Evolutionary conservation across 2,797 vertebrate species (phyloP).

Genomic region (Limnodromus scolopaceus): DNA sequence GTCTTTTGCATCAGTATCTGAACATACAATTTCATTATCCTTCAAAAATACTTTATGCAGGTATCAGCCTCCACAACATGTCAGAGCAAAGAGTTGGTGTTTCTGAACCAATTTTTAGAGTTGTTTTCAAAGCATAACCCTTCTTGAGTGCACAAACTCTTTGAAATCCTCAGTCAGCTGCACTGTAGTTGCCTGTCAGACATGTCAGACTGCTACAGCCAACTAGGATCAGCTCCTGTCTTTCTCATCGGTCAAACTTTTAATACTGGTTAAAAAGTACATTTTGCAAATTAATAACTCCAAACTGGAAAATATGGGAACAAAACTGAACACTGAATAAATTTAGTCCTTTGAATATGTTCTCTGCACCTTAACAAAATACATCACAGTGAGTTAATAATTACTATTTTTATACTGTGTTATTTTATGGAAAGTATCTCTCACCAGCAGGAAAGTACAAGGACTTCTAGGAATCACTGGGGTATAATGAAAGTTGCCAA

Average conservation of each 20-base stretch:
- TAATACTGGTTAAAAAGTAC: background rate
- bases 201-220: background rate
- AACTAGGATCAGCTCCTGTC: background rate
- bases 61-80: background rate
- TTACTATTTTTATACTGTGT: constrained; percentile 71
- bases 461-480: constrained; percentile 75
- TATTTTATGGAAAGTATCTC: constrained; percentile 77
- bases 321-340: constrained; percentile 19
- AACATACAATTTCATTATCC: background rate
- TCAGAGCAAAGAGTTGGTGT: background rate
- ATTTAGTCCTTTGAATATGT: constrained; percentile 18
- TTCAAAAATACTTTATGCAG: background rate
- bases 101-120: background rate
- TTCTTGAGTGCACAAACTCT: background rate
- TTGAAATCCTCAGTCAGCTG: background rate
- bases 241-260: background rate
- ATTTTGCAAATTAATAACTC: constrained; percentile 10
- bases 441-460: constrained; percentile 75
- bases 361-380: constrained; percentile 66
- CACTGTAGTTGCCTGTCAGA: background rate
- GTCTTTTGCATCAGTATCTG: background rate
- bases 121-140: background rate
- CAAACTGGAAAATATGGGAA: background rate
- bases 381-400: constrained; percentile 72
- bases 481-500: constrained; percentile 77